These are phyloP conservation scores for Esperia sulphurella DNA, from an alignment of 2,888 invertebrate genomes.

Conservation along the genomic window DNA sequence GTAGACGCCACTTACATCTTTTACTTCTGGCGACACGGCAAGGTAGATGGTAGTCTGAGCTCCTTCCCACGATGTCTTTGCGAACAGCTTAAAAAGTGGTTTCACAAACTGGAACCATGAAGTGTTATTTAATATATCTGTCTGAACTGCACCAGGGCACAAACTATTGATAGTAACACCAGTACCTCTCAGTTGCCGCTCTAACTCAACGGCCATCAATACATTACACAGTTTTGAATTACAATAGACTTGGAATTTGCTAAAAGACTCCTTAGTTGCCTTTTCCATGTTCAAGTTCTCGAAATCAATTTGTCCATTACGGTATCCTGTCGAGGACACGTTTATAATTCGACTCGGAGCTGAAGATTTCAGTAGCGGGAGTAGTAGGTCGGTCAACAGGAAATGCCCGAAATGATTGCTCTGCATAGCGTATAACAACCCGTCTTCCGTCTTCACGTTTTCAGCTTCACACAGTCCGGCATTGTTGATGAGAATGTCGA, in stretches of 20 bases:
- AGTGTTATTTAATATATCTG: conserved; percentile 24
- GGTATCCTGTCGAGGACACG: conserved; percentile 50
- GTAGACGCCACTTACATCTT: conserved; percentile 76
- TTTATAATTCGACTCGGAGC: conserved; percentile 59
- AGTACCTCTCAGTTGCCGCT: conserved; percentile 82
- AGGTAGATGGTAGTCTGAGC: conserved; percentile 71
- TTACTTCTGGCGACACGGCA: conserved; percentile 58
- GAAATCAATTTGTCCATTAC: conserved; percentile 37
- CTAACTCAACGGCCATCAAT: conserved; percentile 85
- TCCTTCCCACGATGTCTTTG: conserved; percentile 29
- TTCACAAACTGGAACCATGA: neutral
- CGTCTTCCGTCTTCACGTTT: conserved; percentile 76
- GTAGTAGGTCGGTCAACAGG: conserved; percentile 81
- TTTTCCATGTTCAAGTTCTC: conserved; percentile 50
- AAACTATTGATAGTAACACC: conserved; percentile 87
- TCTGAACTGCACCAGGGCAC: conserved; percentile 89
- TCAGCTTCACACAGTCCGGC: conserved; percentile 71
- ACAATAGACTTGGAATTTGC: neutral
- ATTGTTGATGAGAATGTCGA: conserved; percentile 82
- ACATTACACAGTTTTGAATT: conserved; percentile 81
- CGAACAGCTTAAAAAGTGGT: conserved; percentile 13
- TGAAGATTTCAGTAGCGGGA: conserved; percentile 60
- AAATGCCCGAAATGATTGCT: conserved; percentile 82
- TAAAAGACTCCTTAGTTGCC: conserved; percentile 2
- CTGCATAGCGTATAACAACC: conserved; percentile 79